Evolutionary conservation across 2,113 vertebrate species (phyloP), one percentile per base, ranked within the genome.

Genomic region (Labrus mixtus): DNA sequence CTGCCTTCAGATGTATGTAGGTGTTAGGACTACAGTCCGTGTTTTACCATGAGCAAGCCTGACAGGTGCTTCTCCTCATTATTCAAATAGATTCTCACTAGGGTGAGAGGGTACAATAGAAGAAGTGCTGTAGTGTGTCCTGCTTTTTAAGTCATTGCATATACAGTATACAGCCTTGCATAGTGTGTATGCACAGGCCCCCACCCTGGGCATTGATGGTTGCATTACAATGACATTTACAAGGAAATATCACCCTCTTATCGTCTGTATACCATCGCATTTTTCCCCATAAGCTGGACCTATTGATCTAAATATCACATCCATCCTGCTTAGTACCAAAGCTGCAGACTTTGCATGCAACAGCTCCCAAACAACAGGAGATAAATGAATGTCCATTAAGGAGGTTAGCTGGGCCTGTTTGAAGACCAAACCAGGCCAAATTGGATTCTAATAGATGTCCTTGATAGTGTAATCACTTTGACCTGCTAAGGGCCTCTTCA

Each of bases 221-320:
- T 85, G 81, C 71, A 83, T 91, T 90, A 87, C 55, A 11, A 33
- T 91, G 89, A 87, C 90, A 92, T 92, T 90, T 91, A 92, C 82
- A 70, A 85, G 82, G 86, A 92, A 92, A 91, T 89, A 92, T 91
- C 78, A 68, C 78, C 90, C 82, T 87, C 74, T 88, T 86, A 89
- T 88, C 75, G 76, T 87, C 79, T 69, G 63, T 79, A 83, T 86
- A 88, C 68, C 78, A 72, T 86, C 83, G 64, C 76, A 86, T 91
- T 83, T 89, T 84, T 78, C 61, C 84, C 77, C 58, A 85, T 92
- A 85, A 90, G 67, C 73, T 16, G 55, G 56, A 81, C 76, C 78
- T 81, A 89, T 91, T 90, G 86, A 92, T 93, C 83, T 90, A 86
- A 91, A 90, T 90, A 92, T 90, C 87, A 75, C 88, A 93, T 92